phyloP scores from a whole-genome alignment of 1,140 invertebrate genomes.

The Theocolax elegans region DNA sequence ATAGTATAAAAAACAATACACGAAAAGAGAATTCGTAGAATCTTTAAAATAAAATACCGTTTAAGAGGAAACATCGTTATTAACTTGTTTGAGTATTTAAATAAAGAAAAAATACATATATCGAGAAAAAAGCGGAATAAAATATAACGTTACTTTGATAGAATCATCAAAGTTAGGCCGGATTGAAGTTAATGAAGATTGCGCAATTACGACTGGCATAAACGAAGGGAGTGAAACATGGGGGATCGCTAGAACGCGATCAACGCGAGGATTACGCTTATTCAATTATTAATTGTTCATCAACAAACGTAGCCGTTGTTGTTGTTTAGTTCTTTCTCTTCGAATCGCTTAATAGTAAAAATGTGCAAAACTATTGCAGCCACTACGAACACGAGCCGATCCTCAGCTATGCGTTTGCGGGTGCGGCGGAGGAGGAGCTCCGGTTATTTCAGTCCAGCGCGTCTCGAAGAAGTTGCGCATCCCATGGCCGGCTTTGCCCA shows the following conservation, averaged over 20 bases:
- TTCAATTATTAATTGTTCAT: not conserved
- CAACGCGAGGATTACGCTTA: slow-evolving; percentile 31
- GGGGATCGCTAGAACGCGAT: slow-evolving; percentile 53
- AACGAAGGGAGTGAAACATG: slow-evolving; percentile 16
- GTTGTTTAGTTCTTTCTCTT: not conserved
- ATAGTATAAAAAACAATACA: not conserved
- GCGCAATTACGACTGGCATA: not conserved
- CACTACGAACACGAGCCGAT: slow-evolving; percentile 64
- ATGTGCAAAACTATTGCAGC: slow-evolving; percentile 66
- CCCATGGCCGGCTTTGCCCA: slow-evolving; percentile 92
- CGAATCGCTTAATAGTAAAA: slow-evolving; percentile 62
- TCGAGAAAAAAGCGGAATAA: not conserved
- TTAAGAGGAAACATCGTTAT: slow-evolving; percentile 1
- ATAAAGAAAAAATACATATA: slow-evolving; percentile 26
- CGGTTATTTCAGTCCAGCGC: slow-evolving; percentile 79
- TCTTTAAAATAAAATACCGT: slow-evolving; percentile 20
- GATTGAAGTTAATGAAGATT: slow-evolving; percentile 16
- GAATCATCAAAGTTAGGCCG: slow-evolving; percentile 24
- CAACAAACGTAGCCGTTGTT: slow-evolving; percentile 20
- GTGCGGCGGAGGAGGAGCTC: slow-evolving; percentile 56
- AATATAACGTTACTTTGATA: not conserved
- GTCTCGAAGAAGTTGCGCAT: slow-evolving; percentile 93
- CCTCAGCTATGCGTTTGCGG: slow-evolving; percentile 66
- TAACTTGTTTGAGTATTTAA: not conserved
- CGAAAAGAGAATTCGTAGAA: slow-evolving; percentile 1